These are phyloP conservation scores for Gobius niger DNA, from an alignment of 2,113 vertebrate genomes.

Conservation along the genomic window DNA sequence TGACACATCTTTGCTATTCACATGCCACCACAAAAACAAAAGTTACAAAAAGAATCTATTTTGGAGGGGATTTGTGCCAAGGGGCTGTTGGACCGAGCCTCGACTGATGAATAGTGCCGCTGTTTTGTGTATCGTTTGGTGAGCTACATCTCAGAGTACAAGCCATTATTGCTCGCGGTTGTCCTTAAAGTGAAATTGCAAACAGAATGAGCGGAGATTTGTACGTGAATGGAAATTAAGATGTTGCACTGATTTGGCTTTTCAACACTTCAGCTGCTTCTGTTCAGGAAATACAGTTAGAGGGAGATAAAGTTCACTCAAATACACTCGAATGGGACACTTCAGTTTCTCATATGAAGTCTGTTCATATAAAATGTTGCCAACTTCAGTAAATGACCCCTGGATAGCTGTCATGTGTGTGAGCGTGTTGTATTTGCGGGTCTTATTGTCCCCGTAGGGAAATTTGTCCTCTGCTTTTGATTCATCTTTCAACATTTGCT, in stretches of 20 bases:
- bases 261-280: conserved; percentile 14
- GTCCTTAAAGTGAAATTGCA: conserved; percentile 47
- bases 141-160: conserved; percentile 32
- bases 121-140: conserved; percentile 7
- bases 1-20: conserved; percentile 35
- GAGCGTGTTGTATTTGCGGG: no score
- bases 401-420: no score
- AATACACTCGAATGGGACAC: not conserved
- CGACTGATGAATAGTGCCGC: conserved; percentile 23
- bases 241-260: conserved; percentile 37
- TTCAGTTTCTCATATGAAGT: no score
- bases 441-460: no score
- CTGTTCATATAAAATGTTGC: no score
- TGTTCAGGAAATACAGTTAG: conserved; percentile 21
- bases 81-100: conserved; percentile 33
- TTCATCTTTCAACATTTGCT: no score
- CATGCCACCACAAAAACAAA: conserved; percentile 9
- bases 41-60: conserved; percentile 28
- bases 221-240: conserved; percentile 10
- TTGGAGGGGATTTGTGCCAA: conserved; percentile 27
- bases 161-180: conserved; percentile 29
- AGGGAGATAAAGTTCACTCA: not conserved
- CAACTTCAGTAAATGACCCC: no score
- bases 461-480: no score
- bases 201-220: conserved; percentile 42